Evolutionary conservation across 2,888 invertebrate species (phyloP), one percentile per base, ranked within the genome.

Genomic region (Conistra vaccinii): DNA sequence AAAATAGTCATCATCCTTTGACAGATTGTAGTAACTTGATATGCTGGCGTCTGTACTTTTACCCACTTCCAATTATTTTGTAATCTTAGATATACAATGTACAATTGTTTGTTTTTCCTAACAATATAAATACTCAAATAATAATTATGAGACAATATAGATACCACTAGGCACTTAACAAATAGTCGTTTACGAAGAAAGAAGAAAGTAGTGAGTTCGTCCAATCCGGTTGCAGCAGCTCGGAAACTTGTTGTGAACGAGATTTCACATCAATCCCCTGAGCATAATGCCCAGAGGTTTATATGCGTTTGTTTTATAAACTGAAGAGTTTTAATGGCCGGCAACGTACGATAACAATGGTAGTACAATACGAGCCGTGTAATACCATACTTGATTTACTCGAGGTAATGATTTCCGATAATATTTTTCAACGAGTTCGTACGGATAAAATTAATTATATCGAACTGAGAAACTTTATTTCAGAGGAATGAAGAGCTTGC

Each of bases 221-320:
- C 12, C 3, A 29, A 67, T 32, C 51, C 48, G 26, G 53, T 57
- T 39, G 9, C 20, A 45, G 35, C 39, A n/a, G 29, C 23, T 57
- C 26, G 14, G 26, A 55, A 82, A 62, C 53, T 26, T 63, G 80
- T 73, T 51, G 7, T 57, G 57, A 61, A 65, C 39, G 55, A 58
- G 35, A 53, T 67, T 66, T 32, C 35, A 26, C 71, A 48, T 55
- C 58, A 57, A 55, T 45, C 6, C 48, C 7, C 14, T 14, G 39
- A n/a, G n/a, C 20, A 67, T 61, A 45, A 48, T 58, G 35, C 23
- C 1, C 42, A n/a, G 17, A 12, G 29, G 71, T 71, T 69, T 61
- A 72, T 60, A 78, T 26, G 14, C 35, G 51, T 51, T 58, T 82
- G 76, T 82, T 84, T 69, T 66, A 60, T 80, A 69, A 82, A 85